Evolutionary conservation across 2,888 invertebrate species (phyloP), one percentile per base, ranked within the genome.

Genomic region (Alloscopus bannaensis): DNA sequence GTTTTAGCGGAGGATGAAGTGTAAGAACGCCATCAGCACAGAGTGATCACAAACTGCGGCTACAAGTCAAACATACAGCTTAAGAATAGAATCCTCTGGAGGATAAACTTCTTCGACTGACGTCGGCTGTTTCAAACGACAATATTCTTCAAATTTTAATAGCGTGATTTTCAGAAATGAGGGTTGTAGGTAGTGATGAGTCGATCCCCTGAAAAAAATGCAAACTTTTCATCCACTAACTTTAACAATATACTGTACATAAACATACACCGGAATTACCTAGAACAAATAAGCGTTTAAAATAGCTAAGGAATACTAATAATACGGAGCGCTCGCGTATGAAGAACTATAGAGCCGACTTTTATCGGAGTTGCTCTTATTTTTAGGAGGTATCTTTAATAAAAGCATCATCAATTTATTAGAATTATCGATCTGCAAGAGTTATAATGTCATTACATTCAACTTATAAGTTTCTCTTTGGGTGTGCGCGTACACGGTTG

Each of bases 391-490:
- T n/a, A n/a, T 45, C 47, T n/a, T 22, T 22, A 52, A 52, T 28
- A 31, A 29, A 70, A 71, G 62, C 36, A 31, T n/a, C 16, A 72
- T 64, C 65, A 72, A 72, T 72, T 72, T 72, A 72, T 72, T 64
- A 24, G 18, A 40, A 40, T 40, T 72, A 72, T 72, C 64, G 52
- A 52, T 55, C 72, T 55, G n/a, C 64, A 64, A 52, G 28, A 72
- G 52, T 42, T 47, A 55, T 64, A 64, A 64, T 64, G 1, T 20
- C 40, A 13, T 26, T 22, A 59, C 45, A 42, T 47, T 70, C 36
- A 36, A n/a, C n/a, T n/a, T n/a, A n/a, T n/a, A n/a, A n/a, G n/a
- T n/a, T n/a, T n/a, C n/a, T n/a, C n/a, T n/a, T n/a, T n/a, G n/a
- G n/a, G n/a, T n/a, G n/a, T n/a, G n/a, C n/a, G n/a, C n/a, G n/a